A percentile compares a stretch with the other conserved stretches of the same genome.
Evolutionary conservation across 2,113 vertebrate species (phyloP).

Genomic region (Semicossyphus pulcher): DNA sequence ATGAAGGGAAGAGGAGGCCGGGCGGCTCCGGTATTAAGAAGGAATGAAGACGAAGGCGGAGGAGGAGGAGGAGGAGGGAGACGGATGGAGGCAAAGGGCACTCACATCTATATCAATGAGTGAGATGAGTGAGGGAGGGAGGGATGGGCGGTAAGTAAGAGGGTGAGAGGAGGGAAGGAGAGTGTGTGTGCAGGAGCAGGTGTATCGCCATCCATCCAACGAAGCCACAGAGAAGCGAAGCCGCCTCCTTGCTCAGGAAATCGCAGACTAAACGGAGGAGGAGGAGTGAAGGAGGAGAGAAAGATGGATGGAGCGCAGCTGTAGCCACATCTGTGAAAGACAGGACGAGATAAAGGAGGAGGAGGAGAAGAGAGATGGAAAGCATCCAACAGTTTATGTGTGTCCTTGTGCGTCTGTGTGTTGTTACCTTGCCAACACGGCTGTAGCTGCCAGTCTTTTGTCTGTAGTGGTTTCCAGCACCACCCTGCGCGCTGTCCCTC

Average conservation of each 20-base stretch:
- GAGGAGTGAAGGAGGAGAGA: slow-evolving; percentile 38
- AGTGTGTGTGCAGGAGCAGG: slow-evolving; percentile 47
- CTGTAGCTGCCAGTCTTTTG: slow-evolving; percentile 43
- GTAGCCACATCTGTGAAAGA: slow-evolving; percentile 64
- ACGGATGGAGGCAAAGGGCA: slow-evolving; percentile 59
- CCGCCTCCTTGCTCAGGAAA: slow-evolving; percentile 45
- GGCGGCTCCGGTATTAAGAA: slow-evolving; percentile 10
- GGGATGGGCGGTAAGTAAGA: slow-evolving; percentile 54
- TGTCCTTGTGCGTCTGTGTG: slow-evolving; percentile 29
- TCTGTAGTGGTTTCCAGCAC: slow-evolving; percentile 47
- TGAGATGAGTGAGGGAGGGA: slow-evolving; percentile 50
- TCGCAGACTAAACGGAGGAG: slow-evolving; percentile 37
- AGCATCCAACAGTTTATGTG: slow-evolving; percentile 40
- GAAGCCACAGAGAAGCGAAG: slow-evolving; percentile 30
- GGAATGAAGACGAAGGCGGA: slow-evolving; percentile 30
- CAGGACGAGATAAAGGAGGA: slow-evolving; percentile 50
- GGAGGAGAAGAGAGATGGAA: slow-evolving; percentile 41
- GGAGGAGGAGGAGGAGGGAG: slow-evolving; percentile 31
- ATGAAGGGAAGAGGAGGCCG: slow-evolving; percentile 38
- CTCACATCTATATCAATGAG: slow-evolving; percentile 73
- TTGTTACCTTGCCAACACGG: slow-evolving; percentile 42
- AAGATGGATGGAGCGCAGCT: slow-evolving; percentile 60
- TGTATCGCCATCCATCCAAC: slow-evolving; percentile 38
- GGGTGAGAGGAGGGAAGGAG: slow-evolving; percentile 25
- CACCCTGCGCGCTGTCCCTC: slow-evolving; percentile 35